Conservation (phyloP, 1,140 invertebrate species). For the Meloidogyne floridensis region DNA sequence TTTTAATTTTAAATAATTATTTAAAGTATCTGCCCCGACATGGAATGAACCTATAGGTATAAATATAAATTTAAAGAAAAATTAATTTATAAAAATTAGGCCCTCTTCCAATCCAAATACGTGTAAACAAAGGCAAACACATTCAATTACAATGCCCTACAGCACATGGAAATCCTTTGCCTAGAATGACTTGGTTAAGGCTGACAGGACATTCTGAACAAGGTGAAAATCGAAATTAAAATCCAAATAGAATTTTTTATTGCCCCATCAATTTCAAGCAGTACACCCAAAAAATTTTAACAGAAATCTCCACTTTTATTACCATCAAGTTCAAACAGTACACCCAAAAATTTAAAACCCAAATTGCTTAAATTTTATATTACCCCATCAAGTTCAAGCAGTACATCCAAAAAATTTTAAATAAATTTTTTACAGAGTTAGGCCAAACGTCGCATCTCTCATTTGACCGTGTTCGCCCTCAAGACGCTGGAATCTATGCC, state of each 20-base stretch:
- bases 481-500: conserved; percentile 67
- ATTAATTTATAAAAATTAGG: background rate
- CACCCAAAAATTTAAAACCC: no score
- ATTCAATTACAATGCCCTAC: conserved; percentile 33
- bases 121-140: background rate
- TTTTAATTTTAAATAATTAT: background rate
- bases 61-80: no score
- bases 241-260: background rate
- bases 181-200: conserved; percentile 35
- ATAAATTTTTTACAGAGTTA: conserved; percentile 32
- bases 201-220: conserved; percentile 10
- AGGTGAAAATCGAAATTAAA: background rate
- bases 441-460: conserved; percentile 25
- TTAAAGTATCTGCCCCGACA: conserved; percentile 25
- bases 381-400: no score
- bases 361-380: no score
- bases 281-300: no score
- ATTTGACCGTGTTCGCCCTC: conserved; percentile 30
- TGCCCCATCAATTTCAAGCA: no score
- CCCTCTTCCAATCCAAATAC: background rate
- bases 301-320: no score
- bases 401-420: background rate
- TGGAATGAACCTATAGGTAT: conserved; percentile 17
- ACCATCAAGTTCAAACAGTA: no score
- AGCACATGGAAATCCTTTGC: conserved; percentile 36